Percentiles rank a stretch among this genome's conserved stretches.
phyloP scores from a whole-genome alignment of 2,797 vertebrate genomes.

The Microhierax caerulescens region DNA sequence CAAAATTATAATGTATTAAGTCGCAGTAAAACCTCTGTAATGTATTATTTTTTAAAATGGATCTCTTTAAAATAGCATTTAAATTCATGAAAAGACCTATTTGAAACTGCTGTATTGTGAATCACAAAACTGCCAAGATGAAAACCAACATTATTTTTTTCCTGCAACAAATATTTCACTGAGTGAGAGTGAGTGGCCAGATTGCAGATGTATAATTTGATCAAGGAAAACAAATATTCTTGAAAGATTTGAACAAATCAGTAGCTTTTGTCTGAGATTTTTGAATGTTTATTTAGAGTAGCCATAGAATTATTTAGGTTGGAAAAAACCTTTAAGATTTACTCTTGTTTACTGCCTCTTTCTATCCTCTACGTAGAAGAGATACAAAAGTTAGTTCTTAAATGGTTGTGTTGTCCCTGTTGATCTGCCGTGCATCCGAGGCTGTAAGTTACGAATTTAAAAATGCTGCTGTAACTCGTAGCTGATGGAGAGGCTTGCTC shows the following conservation, averaged over 20 bases:
- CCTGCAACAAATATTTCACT: background rate
- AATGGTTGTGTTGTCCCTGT: background rate
- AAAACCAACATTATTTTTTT: background rate
- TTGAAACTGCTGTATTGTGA: background rate
- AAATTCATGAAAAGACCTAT: background rate
- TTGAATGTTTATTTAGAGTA: background rate
- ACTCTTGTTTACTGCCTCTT: background rate
- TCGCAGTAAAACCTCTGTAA: background rate
- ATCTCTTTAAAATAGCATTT: background rate
- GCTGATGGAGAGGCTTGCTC: background rate
- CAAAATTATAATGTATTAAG: background rate
- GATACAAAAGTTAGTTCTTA: background rate
- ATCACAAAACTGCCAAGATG: background rate
- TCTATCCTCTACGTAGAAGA: fast-evolving
- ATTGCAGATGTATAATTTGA: background rate
- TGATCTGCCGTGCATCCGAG: background rate
- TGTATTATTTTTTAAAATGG: background rate
- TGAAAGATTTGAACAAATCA: background rate
- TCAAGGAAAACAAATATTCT: background rate
- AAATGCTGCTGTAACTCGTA: background rate
- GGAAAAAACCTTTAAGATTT: too few relatives aligned
- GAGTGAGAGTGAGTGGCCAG: background rate
- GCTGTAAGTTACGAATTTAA: background rate
- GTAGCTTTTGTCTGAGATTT: background rate
- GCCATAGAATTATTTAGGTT: too few relatives aligned